Percentiles rank a stretch among this genome's conserved stretches.
phyloP scores from a whole-genome alignment of 2,888 invertebrate genomes.

The Rhagonycha fulva region DNA sequence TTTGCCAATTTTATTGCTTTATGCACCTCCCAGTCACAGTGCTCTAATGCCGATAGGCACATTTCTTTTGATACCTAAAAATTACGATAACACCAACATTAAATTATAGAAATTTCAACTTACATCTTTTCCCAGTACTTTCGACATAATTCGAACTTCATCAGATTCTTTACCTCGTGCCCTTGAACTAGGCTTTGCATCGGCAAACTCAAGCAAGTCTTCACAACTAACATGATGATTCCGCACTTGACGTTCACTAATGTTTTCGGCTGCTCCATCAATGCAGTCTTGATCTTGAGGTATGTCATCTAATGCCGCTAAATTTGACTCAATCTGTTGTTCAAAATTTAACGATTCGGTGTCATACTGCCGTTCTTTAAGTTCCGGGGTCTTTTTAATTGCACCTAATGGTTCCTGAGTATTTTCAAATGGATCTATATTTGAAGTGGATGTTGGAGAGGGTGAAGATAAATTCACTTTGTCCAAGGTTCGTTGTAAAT shows the following conservation, averaged over 20 bases:
- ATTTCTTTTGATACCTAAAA: constrained; percentile 70
- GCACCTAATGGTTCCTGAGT: constrained; percentile 4
- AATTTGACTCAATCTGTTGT: constrained; percentile 64
- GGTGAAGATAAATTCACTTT: constrained; percentile 55
- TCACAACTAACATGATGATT: constrained; percentile 90
- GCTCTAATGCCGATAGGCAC: constrained; percentile 79
- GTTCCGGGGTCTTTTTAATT: constrained; percentile 22
- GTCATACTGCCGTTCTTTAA: constrained; percentile 46
- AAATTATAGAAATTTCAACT: constrained; percentile 43
- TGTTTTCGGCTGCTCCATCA: constrained; percentile 44
- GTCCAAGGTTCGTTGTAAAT: constrained; percentile 65
- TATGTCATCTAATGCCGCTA: constrained; percentile 64
- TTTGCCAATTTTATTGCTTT: constrained; percentile 83
- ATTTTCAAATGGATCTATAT: constrained; percentile 36
- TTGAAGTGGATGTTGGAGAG: constrained; percentile 25
- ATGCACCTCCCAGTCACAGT: constrained; percentile 87
- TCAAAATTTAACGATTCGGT: constrained; percentile 60
- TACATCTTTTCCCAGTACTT: constrained; percentile 79
- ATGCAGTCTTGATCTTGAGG: constrained; percentile 46
- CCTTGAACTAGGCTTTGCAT: constrained; percentile 79
- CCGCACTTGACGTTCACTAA: constrained; percentile 31
- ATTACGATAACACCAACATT: constrained; percentile 4
- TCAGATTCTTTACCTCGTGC: constrained; percentile 87
- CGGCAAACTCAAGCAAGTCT: constrained; percentile 86
- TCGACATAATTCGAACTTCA: constrained; percentile 89